A percentile compares a stretch with the other conserved stretches of the same genome.
Evolutionary conservation across 2,797 vertebrate genomes (phyloP).

Genomic region (Stomatorhinus walkeri): DNA sequence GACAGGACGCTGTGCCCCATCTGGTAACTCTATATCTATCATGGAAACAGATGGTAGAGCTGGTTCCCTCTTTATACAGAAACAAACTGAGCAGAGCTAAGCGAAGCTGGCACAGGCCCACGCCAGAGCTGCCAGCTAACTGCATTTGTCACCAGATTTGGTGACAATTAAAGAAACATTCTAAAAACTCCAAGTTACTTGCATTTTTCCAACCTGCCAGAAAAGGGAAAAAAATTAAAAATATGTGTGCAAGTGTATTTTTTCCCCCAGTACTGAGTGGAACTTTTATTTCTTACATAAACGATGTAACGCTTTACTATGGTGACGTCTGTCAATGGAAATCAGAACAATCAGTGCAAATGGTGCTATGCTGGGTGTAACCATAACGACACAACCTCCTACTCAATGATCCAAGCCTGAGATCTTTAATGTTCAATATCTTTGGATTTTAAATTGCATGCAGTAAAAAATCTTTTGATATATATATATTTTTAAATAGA

Average conservation of each 20-base stretch:
- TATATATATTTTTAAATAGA: neutral
- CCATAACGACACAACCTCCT: neutral
- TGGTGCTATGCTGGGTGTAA: neutral
- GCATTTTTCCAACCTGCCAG: neutral
- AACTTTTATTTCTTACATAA: constrained; percentile 1
- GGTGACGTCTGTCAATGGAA: neutral
- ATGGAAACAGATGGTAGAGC: constrained; percentile 16
- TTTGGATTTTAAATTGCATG: neutral
- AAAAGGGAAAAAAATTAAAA: neutral
- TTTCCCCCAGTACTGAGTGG: neutral
- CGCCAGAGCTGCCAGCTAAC: neutral
- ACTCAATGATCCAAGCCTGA: neutral
- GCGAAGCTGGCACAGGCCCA: neutral
- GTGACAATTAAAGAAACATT: constrained; percentile 15
- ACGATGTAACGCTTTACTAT: neutral
- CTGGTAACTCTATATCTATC: neutral
- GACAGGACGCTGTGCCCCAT: neutral
- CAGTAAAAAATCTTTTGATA: neutral
- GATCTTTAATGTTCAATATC: neutral
- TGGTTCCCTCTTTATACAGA: constrained; percentile 16
- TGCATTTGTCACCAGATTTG: constrained; percentile 18
- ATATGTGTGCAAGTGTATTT: neutral
- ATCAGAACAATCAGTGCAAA: neutral
- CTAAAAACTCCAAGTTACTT: constrained; percentile 9
- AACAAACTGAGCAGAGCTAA: constrained; percentile 8